phyloP scores from a whole-genome alignment of 2,113 vertebrate species.

The Catharus bicknelli region DNA sequence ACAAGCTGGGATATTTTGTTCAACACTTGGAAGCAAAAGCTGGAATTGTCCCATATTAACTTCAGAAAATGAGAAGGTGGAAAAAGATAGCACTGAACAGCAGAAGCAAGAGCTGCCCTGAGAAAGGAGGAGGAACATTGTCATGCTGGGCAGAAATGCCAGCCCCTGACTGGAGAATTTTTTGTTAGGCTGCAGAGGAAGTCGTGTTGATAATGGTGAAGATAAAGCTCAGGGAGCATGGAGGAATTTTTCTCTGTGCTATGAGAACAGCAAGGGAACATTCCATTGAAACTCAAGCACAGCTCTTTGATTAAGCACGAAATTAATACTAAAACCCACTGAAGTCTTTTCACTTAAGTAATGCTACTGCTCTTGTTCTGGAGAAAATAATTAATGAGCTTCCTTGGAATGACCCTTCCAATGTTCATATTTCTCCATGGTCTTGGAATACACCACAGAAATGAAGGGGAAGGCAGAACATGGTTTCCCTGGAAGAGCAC shows the following conservation, averaged over 20 bases:
- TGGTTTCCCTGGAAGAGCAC: neutral
- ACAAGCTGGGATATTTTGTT: neutral
- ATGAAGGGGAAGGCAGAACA: neutral
- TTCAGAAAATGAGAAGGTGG: neutral
- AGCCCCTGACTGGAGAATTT: neutral
- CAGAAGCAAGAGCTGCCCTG: neutral
- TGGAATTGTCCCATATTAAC: neutral
- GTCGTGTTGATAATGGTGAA: fast-evolving
- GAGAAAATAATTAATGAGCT: neutral
- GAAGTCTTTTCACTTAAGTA: neutral
- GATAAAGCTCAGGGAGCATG: neutral
- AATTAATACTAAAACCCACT: neutral
- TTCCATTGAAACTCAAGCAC: neutral
- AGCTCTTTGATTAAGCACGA: neutral
- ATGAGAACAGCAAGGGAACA: neutral
- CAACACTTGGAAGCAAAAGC: neutral
- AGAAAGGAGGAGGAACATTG: neutral
- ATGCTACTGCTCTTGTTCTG: neutral
- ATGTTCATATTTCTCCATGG: neutral
- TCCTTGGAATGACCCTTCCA: neutral
- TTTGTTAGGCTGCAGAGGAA: neutral
- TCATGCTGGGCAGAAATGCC: neutral
- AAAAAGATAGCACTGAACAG: neutral
- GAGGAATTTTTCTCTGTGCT: neutral
- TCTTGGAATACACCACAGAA: neutral